These are phyloP conservation scores for Heterodera filipjevi DNA, from an alignment of 2,888 invertebrate genomes.

Conservation along the genomic window DNA sequence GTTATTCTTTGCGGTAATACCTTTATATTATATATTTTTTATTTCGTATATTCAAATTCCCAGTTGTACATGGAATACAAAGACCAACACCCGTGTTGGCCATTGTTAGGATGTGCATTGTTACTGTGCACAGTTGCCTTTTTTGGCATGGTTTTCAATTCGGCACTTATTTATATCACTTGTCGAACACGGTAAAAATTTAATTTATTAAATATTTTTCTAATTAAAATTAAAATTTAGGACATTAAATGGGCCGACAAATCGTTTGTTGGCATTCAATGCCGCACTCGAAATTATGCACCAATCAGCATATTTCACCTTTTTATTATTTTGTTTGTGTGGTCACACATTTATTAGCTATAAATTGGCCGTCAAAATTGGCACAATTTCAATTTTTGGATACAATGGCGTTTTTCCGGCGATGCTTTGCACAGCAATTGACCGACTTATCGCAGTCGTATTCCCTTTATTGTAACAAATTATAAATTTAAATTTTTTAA, in stretches of 20 bases:
- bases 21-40: no score
- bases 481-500: neutral
- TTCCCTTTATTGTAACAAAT: neutral
- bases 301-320: neutral
- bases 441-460: neutral
- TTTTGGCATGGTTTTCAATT: neutral
- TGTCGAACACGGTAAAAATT: no score
- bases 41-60: neutral
- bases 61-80: neutral
- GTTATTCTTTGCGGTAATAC: no score
- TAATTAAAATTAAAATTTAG: neutral
- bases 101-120: neutral
- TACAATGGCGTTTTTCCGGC: neutral
- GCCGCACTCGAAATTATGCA: neutral
- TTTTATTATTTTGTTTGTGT: neutral
- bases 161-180: neutral
- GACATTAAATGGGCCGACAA: neutral
- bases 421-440: neutral
- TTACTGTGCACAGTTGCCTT: neutral
- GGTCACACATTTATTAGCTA: neutral
- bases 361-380: neutral
- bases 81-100: neutral
- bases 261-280: neutral
- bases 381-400: neutral
- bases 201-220: no score